Conservation (phyloP, 2,113 vertebrate species). For the Elgaria multicarinata region DNA sequence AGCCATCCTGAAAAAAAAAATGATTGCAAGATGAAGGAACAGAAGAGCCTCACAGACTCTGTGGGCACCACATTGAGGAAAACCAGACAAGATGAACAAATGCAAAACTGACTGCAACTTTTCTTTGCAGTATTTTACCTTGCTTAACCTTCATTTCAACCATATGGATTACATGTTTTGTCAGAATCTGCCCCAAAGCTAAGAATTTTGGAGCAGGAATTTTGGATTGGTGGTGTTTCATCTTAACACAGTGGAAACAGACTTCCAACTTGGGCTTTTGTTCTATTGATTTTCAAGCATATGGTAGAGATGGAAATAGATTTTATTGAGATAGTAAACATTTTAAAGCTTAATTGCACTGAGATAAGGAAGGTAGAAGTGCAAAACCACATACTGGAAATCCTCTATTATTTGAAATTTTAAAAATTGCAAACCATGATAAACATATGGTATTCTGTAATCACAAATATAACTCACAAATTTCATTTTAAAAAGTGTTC, state of each 20-base stretch:
- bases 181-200: background rate
- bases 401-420: background rate
- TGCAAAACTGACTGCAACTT: no score
- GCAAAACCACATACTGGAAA: background rate
- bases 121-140: background rate
- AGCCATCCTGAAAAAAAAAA: background rate
- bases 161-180: background rate
- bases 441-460: background rate
- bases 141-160: background rate
- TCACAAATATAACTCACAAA: background rate
- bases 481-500: background rate
- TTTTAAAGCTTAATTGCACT: background rate
- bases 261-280: background rate
- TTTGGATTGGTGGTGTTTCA: background rate
- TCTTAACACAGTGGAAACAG: background rate
- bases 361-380: accelerated
- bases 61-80: no score
- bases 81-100: no score
- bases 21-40: no score
- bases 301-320: background rate
- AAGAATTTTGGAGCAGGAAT: background rate
- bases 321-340: background rate
- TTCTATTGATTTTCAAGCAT: background rate
- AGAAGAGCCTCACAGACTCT: no score
- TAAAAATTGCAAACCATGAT: background rate